Evolutionary conservation across 1,140 invertebrate genomes (phyloP).

Genomic region (Diprion similis): DNA sequence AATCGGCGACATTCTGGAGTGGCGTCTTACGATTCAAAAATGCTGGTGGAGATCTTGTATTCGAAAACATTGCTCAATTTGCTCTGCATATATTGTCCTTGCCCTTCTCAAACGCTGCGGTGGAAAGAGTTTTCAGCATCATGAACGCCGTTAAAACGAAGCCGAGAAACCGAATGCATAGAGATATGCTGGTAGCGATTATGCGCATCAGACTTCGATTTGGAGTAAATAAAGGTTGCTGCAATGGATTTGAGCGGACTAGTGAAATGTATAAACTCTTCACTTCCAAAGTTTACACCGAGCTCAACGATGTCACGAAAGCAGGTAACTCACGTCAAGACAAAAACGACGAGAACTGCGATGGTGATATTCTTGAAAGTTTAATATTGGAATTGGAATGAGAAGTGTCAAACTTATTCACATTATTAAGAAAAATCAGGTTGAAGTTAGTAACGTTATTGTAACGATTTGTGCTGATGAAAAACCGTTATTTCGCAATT

Average conservation of each 20-base stretch:
- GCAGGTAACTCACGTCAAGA: constrained; percentile 13
- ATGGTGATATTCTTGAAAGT: constrained; percentile 16
- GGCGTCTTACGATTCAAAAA: constrained; percentile 17
- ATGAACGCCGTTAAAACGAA: constrained; percentile 32
- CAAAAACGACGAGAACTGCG: constrained; percentile 14
- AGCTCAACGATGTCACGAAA: constrained; percentile 13
- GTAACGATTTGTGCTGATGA: background rate
- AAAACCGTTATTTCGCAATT: background rate
- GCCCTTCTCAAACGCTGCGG: constrained; percentile 28
- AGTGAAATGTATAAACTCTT: constrained; percentile 15
- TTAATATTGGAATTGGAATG: constrained; percentile 5
- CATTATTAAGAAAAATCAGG: background rate
- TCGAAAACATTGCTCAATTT: constrained; percentile 20
- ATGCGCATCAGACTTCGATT: constrained; percentile 19
- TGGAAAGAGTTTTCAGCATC: constrained; percentile 29
- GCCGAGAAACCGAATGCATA: constrained; percentile 23
- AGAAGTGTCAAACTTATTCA: background rate
- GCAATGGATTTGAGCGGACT: constrained; percentile 18
- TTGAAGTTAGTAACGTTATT: background rate
- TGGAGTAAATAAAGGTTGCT: constrained; percentile 12
- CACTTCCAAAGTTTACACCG: constrained; percentile 13
- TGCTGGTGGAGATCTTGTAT: constrained; percentile 21
- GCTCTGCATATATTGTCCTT: constrained; percentile 19
- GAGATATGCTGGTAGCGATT: constrained; percentile 20
- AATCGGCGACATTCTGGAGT: constrained; percentile 19